Evolutionary conservation across 2,113 vertebrate genomes (phyloP).

Genomic region (Rhabdomys dilectus): DNA sequence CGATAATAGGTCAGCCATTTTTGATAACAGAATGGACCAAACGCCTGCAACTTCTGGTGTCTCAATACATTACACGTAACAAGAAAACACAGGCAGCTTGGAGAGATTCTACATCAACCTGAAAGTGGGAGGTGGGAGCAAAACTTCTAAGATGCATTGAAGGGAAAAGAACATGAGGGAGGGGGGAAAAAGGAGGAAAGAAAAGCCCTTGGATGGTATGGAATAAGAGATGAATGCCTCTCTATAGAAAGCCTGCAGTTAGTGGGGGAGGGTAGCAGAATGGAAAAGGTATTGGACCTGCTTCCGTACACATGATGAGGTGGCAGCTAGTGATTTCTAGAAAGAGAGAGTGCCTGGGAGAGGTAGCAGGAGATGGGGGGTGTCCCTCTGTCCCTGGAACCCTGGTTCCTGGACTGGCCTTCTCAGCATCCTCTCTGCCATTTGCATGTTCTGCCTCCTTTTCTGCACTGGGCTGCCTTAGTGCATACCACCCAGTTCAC

Average conservation of each 20-base stretch:
- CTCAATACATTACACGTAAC: not conserved
- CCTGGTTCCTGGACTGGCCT: not conserved
- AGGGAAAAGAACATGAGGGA: not conserved
- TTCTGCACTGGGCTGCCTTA: not conserved
- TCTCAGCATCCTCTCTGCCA: not conserved
- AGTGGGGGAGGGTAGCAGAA: no score
- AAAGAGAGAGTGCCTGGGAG: not conserved
- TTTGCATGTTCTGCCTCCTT: not conserved
- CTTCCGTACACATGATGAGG: fast-evolving
- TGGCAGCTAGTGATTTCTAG: not conserved
- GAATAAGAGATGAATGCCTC: not conserved
- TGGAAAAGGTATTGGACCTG: not conserved
- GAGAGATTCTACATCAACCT: not conserved
- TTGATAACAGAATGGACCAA: not conserved
- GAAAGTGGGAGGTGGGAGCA: not conserved
- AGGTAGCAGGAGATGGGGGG: not conserved
- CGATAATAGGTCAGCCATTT: not conserved
- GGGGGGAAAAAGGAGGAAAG: not conserved
- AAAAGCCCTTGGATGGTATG: not conserved
- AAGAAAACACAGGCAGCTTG: not conserved
- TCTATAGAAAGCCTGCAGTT: not conserved
- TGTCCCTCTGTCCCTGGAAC: not conserved
- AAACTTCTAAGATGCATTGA: not conserved
- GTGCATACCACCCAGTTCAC: no score
- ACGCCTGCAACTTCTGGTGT: not conserved